Evolutionary conservation across 2,797 vertebrate species (phyloP).

Genomic region (Hippopotamyrus pictus): DNA sequence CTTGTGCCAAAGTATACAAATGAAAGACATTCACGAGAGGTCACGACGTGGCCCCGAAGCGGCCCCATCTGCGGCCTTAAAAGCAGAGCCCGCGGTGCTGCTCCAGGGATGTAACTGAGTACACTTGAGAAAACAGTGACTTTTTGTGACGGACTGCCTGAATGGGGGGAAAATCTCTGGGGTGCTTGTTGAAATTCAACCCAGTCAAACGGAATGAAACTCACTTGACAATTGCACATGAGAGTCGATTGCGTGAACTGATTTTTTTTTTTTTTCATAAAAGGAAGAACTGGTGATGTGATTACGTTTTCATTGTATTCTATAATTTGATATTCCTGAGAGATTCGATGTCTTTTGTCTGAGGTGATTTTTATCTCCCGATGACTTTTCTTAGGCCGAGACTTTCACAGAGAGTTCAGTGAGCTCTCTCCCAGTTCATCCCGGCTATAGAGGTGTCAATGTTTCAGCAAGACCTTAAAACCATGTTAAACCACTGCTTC

Average conservation of each 20-base stretch:
- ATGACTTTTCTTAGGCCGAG: neutral
- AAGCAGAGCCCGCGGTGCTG: neutral
- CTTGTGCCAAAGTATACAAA: conserved; percentile 17
- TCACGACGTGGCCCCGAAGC: neutral
- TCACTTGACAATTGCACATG: neutral
- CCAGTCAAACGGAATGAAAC: conserved; percentile 4
- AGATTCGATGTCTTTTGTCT: neutral
- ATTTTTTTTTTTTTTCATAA: conserved; percentile 13
- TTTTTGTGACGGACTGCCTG: neutral
- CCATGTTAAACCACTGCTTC: neutral
- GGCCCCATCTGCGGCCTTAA: neutral
- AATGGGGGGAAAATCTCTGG: neutral
- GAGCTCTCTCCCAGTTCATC: neutral
- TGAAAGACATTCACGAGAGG: neutral
- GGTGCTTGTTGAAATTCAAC: conserved; percentile 10
- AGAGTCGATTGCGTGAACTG: neutral
- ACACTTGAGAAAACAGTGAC: conserved; percentile 15
- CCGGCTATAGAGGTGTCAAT: neutral
- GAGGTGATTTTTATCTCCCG: neutral
- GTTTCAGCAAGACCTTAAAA: neutral
- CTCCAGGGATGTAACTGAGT: neutral
- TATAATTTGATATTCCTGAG: conserved; percentile 20
- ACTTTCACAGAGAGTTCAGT: neutral
- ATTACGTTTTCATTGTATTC: conserved; percentile 7
- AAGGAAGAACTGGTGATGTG: neutral